These are phyloP conservation scores for Anhinga anhinga DNA, from an alignment of 2,113 vertebrate species.

Conservation along the genomic window DNA sequence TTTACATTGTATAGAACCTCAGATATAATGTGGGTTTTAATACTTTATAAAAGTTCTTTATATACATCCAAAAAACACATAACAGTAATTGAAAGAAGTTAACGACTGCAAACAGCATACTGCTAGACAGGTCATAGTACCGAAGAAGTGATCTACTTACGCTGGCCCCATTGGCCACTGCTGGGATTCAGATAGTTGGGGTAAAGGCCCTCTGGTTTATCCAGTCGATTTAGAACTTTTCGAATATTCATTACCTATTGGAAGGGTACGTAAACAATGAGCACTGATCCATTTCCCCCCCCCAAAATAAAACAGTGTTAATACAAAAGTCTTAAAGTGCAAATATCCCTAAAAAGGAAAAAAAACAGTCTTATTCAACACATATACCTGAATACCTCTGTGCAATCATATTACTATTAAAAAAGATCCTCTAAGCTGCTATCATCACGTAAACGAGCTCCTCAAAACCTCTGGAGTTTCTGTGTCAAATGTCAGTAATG, in stretches of 20 bases:
- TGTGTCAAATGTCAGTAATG: not conserved
- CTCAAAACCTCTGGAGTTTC: not conserved
- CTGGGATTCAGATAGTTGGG: conserved; percentile 98
- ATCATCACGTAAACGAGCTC: not conserved
- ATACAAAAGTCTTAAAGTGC: not conserved
- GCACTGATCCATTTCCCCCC: not conserved
- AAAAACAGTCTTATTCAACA: not conserved
- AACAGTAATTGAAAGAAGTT: not conserved
- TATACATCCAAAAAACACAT: rapidly evolving
- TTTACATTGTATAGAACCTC: not conserved
- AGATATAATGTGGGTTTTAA: not conserved
- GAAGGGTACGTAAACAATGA: conserved; percentile 11
- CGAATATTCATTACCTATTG: conserved; percentile 94
- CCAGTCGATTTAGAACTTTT: conserved; percentile 89
- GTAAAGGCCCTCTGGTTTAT: conserved; percentile 96
- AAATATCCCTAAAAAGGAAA: not conserved
- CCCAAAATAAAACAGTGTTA: not conserved
- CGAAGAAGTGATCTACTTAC: conserved; percentile 80
- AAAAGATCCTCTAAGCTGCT: not conserved
- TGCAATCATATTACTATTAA: not conserved
- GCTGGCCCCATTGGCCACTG: conserved; percentile 98
- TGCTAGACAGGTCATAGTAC: not conserved
- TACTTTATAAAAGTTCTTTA: not conserved
- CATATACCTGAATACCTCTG: not conserved
- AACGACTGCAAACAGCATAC: not conserved